Evolutionary conservation across 2,113 vertebrate species (phyloP), one percentile per base, ranked within the genome.

Genomic region (Ondatra zibethicus): DNA sequence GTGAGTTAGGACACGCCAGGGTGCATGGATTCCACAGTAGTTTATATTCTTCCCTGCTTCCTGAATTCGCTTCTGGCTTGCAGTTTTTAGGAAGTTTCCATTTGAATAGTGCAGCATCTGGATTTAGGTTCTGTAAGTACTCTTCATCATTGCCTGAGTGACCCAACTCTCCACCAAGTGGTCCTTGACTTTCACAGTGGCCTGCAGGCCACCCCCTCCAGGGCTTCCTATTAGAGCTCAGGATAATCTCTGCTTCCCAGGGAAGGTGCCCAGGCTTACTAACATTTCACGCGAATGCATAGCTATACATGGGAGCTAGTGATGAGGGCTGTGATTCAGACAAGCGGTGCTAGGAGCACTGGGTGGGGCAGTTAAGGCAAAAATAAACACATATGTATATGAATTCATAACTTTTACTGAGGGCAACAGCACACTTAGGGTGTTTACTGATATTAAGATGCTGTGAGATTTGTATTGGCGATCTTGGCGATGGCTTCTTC

Each of bases 1-100:
- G 1, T 45, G 70, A 94, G 91, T 72, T 70, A 73, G 0, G 66
- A 63, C 63, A 36, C 36, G 21, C 7, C 0, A 6, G 39, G 29
- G 77, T 12, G 47, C 72, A 72, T 1, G 42, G 76, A 29, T n/a
- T 55, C 63, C 27, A 19, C 10, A 50, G 42, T 45, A 63, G 66
- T 39, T 80, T 25, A 75, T 58, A 68, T 12, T 68, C 1, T n/a
- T 94, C 47, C 5, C 42, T 90, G 55, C 88, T 94, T 86, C 63
- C 70, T 86, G 70, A 88, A 81, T 94, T 96, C 75, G 86, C 73
- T 92, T n/a, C 25, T 76, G 87, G 72, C 29, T 77, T 92, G 58
- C 5, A 1, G 10, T 42, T 82, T 92, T 75, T 36, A 88, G 78
- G 61, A 82, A 61, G 36, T 47, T 45, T 89, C 77, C 17, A 23